phyloP scores from a whole-genome alignment of 2,888 invertebrate genomes.

The Tachystola acroxantha region DNA sequence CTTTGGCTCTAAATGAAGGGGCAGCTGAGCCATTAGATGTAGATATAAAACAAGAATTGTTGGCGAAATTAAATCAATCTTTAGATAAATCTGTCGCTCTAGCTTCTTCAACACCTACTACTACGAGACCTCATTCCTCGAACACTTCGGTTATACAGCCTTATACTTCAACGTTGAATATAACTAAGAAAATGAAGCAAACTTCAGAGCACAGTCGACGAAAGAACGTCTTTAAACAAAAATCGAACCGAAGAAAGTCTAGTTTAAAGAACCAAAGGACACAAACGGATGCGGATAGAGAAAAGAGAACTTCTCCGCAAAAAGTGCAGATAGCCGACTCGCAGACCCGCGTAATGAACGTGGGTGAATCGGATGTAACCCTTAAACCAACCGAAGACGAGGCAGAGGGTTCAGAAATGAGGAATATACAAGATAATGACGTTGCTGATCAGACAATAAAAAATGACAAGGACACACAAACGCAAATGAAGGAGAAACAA shows the following conservation, averaged over 20 bases:
- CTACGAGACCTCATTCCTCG: too few species aligned
- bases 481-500: constrained; percentile 2
- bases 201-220: constrained; percentile 17
- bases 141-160: too few species aligned
- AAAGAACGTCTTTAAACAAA: constrained; percentile 5
- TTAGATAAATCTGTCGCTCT: too few species aligned
- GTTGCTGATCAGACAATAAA: not conserved
- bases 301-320: not conserved
- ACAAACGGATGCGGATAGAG: constrained; percentile 1
- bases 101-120: too few species aligned
- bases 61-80: too few species aligned
- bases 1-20: too few species aligned
- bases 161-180: constrained; percentile 20
- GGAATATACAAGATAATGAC: not conserved
- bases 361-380: not conserved
- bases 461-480: constrained; percentile 1
- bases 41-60: too few species aligned
- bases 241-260: constrained; percentile 12
- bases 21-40: too few species aligned
- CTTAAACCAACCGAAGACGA: not conserved
- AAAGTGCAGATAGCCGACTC: constrained; percentile 1
- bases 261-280: constrained; percentile 31
- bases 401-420: not conserved
- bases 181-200: constrained; percentile 21
- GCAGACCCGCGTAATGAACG: not conserved